Conservation (phyloP, 1,140 invertebrate species). For the Heterodera schachtii region DNA sequence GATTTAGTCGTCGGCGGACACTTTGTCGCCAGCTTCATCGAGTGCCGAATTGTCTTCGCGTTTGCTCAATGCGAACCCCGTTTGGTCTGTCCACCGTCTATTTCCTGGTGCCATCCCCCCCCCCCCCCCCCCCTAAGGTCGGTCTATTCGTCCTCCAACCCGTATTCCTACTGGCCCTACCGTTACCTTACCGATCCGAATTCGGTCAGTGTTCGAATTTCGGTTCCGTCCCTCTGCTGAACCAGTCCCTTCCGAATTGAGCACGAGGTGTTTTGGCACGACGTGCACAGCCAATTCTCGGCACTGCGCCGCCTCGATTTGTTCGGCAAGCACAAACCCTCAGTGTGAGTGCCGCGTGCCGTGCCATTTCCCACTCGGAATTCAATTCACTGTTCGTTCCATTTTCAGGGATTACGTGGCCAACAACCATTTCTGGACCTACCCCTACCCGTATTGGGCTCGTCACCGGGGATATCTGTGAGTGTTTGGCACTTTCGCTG, state of each 20-base stretch:
- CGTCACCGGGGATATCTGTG: conserved; percentile 30
- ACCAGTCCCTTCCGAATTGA: background rate
- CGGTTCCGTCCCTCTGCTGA: background rate
- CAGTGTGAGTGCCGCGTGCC: conserved; percentile 9
- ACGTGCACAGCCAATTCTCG: conserved; percentile 13
- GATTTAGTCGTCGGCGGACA: conserved; percentile 10
- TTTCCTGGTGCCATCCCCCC: no score
- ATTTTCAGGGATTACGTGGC: conserved; percentile 25
- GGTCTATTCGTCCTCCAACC: conserved; percentile 17
- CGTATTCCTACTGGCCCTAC: conserved; percentile 29
- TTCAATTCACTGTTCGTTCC: background rate
- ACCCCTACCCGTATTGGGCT: conserved; percentile 26
- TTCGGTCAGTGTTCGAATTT: conserved; percentile 12
- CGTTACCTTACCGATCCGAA: conserved; percentile 25
- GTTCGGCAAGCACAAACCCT: conserved; percentile 25
- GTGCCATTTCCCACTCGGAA: no score
- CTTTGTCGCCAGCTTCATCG: conserved; percentile 14
- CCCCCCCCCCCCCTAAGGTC: background rate
- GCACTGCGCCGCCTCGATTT: conserved; percentile 8
- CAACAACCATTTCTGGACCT: conserved; percentile 28
- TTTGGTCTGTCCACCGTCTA: conserved; percentile 5
- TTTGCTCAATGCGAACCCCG: conserved; percentile 6
- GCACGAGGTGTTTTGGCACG: conserved; percentile 28
- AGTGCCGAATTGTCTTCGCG: conserved; percentile 14
- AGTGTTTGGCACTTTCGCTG: background rate